Base-by-base conservation (phyloP, 2,888 invertebrate genomes). In the Poecilus cupreus region DNA sequence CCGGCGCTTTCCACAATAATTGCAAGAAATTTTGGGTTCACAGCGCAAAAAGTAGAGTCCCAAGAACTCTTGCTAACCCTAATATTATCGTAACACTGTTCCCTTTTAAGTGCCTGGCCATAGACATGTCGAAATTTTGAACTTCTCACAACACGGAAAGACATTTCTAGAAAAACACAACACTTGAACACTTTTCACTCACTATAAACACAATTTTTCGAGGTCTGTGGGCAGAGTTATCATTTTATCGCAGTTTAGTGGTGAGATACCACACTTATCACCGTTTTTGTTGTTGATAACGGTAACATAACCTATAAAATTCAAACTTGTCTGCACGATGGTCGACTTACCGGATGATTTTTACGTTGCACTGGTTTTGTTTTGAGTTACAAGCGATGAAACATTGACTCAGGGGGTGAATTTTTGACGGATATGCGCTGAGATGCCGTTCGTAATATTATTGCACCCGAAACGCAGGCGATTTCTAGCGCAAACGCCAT, bases 11-110 rank as follows among this genome's bases (percentile, higher is more conserved):
- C 98, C 64, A 98, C 97, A 88, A 98, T 98, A 87, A 98, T 97
- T 84, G 98, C 98, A 88, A 98, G 91, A 91, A 98, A 98, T 90
- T 98, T 98, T 72, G 98, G 98, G 91, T 99, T 99, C 86, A 98
- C 98, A 85, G 98, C 97, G 92, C 98, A 98, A 90, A 98, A 98
- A 84, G 97, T 97, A 83, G 98, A 97, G 89, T 99, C 99, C 96
- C 98, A 98, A 77, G 98, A 98, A 88, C 98, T 98, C 90, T 98
- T 97, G 84, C 98, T 98, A 84, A 98, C 98, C 89, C 97, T 92
- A 87, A 99, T 95, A 90, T 98, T 98, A 91, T 99, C 98, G 91
- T 97, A 98, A 91, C 98, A 98, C 91, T 97, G 96, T 89, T 98
- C 98, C 89, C 98, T 93, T 91, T 98, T 97, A 86, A 96, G 91